phyloP scores from a whole-genome alignment of 2,113 vertebrate genomes.

The Clupea harengus region DNA sequence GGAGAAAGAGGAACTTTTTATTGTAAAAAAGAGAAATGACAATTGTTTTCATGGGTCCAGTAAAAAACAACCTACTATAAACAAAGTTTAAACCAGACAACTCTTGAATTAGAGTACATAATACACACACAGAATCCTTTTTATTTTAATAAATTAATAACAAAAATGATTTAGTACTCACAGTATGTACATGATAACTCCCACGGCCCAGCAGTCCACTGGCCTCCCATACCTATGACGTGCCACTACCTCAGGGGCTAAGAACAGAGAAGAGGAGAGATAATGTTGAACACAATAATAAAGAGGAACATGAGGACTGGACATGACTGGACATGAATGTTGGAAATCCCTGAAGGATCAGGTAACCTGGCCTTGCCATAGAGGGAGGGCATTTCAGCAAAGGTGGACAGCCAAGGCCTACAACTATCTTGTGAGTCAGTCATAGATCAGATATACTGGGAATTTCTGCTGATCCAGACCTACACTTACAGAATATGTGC shows the following conservation, averaged over 20 bases:
- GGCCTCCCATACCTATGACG: conserved; percentile 81
- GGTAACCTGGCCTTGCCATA: too few relatives aligned
- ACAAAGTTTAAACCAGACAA: neutral
- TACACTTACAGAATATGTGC: neutral
- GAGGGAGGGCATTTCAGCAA: too few relatives aligned
- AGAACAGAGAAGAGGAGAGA: neutral
- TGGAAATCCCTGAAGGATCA: too few relatives aligned
- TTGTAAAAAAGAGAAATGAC: neutral
- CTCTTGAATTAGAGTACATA: neutral
- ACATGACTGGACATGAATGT: too few relatives aligned
- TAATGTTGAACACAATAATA: neutral
- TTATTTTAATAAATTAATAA: neutral
- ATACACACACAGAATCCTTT: neutral
- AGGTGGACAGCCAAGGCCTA: too few relatives aligned
- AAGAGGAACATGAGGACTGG: neutral
- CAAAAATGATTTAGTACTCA: conserved; percentile 55
- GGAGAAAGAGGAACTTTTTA: neutral
- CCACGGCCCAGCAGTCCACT: conserved; percentile 84
- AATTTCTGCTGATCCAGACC: neutral
- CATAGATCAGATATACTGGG: neutral
- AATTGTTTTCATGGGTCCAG: neutral
- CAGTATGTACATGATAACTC: conserved; percentile 84
- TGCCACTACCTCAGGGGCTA: conserved; percentile 82
- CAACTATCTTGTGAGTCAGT: too few relatives aligned
- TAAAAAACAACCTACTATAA: neutral